These are phyloP conservation scores for Tenthredo mesomela DNA, from an alignment of 2,888 invertebrate genomes.

Conservation along the genomic window DNA sequence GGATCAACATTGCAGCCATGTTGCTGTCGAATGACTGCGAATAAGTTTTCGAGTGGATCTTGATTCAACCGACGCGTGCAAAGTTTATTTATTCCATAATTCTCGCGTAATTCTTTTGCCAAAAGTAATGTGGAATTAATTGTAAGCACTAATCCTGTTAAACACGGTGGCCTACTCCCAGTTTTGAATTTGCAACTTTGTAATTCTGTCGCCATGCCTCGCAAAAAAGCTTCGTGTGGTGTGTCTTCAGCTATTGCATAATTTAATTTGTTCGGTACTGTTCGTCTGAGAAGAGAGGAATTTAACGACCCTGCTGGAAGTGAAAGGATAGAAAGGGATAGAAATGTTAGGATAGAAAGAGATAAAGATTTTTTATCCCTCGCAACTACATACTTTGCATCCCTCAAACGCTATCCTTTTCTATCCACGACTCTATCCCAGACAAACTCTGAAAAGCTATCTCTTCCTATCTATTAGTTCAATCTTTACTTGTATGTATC, in stretches of 20 bases:
- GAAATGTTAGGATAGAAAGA: too few species aligned
- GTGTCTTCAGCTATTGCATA: conserved; percentile 16
- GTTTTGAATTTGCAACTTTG: neutral
- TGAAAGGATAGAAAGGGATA: too few species aligned
- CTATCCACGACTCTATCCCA: too few species aligned
- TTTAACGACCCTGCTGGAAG: too few species aligned
- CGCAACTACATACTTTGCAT: too few species aligned
- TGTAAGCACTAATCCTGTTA: neutral
- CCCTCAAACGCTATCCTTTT: too few species aligned
- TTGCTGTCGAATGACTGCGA: conserved; percentile 16
- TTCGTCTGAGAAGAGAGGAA: neutral
- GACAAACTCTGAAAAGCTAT: too few species aligned
- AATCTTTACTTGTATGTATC: too few species aligned
- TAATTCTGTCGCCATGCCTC: neutral
- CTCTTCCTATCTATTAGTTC: too few species aligned
- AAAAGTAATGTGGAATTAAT: neutral
- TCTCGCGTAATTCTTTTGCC: neutral
- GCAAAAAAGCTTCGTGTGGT: neutral
- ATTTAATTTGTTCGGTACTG: conserved; percentile 26
- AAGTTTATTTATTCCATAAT: neutral
- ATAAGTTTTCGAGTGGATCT: neutral
- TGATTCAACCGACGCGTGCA: neutral
- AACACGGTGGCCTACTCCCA: neutral
- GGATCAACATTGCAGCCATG: neutral
- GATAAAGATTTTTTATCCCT: too few species aligned